These are phyloP conservation scores for Gymnobelideus leadbeateri DNA, from an alignment of 2,113 vertebrate species.

Conservation along the genomic window DNA sequence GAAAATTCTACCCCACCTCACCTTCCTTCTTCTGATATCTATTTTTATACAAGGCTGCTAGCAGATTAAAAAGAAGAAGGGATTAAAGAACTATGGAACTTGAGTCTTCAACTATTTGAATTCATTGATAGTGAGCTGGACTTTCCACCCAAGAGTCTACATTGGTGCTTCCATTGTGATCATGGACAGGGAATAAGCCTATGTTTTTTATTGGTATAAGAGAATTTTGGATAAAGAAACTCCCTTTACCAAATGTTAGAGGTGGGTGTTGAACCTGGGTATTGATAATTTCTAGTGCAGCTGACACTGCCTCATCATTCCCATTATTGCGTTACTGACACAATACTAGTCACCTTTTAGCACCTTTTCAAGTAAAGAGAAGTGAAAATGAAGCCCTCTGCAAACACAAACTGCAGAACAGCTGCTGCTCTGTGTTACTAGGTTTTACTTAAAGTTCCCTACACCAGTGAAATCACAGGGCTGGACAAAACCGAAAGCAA, in stretches of 20 bases:
- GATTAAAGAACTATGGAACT: not conserved
- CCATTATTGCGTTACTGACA: not conserved
- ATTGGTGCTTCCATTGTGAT: not conserved
- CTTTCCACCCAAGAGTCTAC: accelerated
- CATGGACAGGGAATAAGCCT: not conserved
- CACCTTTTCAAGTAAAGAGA: not conserved
- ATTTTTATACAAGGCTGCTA: not conserved
- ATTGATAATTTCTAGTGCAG: not conserved
- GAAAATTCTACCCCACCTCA: slow-evolving; percentile 21
- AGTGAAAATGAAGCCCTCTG: not conserved
- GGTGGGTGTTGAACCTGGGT: not conserved
- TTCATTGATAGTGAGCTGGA: not conserved
- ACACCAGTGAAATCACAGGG: not conserved
- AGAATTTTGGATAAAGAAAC: not conserved
- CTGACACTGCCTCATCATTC: not conserved
- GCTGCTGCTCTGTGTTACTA: not conserved
- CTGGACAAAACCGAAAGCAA: not conserved
- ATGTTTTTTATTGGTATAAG: not conserved
- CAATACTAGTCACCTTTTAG: not conserved
- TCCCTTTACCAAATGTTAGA: not conserved
- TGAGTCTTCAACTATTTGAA: slow-evolving; percentile 16
- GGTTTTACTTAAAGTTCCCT: not conserved
- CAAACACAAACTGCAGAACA: not conserved
- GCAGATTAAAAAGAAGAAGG: not conserved
- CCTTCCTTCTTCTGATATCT: slow-evolving; percentile 14